Evolutionary conservation across 1,140 invertebrate species (phyloP).

Genomic region (Propsilocerus akamusi): DNA sequence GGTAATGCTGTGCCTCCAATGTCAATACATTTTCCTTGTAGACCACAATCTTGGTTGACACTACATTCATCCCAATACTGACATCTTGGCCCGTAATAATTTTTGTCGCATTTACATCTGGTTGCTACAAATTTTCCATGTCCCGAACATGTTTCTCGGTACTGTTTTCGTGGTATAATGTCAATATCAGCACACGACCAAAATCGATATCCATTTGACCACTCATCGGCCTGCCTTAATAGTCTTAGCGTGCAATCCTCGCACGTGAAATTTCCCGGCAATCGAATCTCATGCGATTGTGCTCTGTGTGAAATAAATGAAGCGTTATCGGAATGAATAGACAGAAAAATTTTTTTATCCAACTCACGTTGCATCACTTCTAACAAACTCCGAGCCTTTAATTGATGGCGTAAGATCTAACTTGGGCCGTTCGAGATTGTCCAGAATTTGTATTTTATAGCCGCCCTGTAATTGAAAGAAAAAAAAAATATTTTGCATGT

Average conservation of each 20-base stretch:
- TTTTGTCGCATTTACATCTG: slow-evolving; percentile 62
- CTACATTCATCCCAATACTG: slow-evolving; percentile 73
- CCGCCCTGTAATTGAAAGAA: slow-evolving; percentile 50
- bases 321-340: neutral
- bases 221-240: slow-evolving; percentile 75
- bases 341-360: slow-evolving; percentile 5
- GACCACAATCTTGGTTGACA: slow-evolving; percentile 64
- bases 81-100: slow-evolving; percentile 62
- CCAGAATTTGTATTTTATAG: slow-evolving; percentile 65
- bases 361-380: slow-evolving; percentile 53
- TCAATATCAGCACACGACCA: slow-evolving; percentile 94
- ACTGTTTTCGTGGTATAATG: slow-evolving; percentile 49
- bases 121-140: slow-evolving; percentile 58
- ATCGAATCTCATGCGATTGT: slow-evolving; percentile 53
- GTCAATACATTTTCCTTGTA: slow-evolving; percentile 66
- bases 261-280: slow-evolving; percentile 70
- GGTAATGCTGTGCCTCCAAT: slow-evolving; percentile 60
- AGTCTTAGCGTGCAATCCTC: slow-evolving; percentile 76
- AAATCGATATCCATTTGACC: slow-evolving; percentile 67
- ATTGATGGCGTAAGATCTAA: slow-evolving; percentile 68
- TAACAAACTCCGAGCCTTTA: slow-evolving; percentile 55
- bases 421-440: slow-evolving; percentile 58
- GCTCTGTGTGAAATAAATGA: slow-evolving; percentile 35
- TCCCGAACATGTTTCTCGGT: slow-evolving; percentile 63
- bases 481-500: slow-evolving; percentile 4